phyloP scores from a whole-genome alignment of 53 echinoderm and acorn worm species.

The Temnopleurus reevesii region DNA sequence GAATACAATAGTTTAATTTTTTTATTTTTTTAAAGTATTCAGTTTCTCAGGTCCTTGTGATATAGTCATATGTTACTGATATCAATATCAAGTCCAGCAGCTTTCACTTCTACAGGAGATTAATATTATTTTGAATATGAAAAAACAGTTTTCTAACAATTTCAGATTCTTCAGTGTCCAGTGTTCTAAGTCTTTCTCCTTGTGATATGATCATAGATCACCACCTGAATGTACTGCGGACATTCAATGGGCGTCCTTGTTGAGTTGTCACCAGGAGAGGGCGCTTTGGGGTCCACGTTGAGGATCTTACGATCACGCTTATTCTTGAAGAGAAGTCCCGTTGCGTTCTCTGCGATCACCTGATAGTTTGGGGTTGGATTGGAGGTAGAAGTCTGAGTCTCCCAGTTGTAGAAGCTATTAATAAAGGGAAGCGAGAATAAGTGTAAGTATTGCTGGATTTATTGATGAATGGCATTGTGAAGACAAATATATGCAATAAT shows the following conservation, averaged over 20 bases:
- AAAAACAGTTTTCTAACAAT: not conserved
- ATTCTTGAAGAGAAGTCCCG: slow-evolving; percentile 95
- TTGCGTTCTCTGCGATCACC: slow-evolving; percentile 97
- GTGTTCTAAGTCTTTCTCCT: slow-evolving; percentile 89
- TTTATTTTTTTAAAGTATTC: no score
- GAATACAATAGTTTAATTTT: no score
- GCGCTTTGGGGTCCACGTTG: slow-evolving; percentile 94
- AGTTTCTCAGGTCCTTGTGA: no score
- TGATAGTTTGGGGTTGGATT: slow-evolving; percentile 99
- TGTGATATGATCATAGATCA: slow-evolving; percentile 98
- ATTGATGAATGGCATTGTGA: no score
- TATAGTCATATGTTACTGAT: no score
- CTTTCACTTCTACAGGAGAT: no score
- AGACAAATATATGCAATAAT: no score
- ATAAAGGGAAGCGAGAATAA: no score
- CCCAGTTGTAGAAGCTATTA: slow-evolving; percentile 96
- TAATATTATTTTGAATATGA: no score
- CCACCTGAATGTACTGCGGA: slow-evolving; percentile 94
- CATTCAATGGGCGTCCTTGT: slow-evolving; percentile 91
- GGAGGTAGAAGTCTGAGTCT: slow-evolving; percentile 96
- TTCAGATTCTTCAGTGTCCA: not conserved
- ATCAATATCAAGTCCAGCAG: no score
- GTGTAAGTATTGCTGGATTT: no score
- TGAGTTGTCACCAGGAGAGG: slow-evolving; percentile 97
- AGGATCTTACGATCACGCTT: slow-evolving; percentile 95